phyloP scores from a whole-genome alignment of 2,888 invertebrate species.

The Dexiosoma caninum region DNA sequence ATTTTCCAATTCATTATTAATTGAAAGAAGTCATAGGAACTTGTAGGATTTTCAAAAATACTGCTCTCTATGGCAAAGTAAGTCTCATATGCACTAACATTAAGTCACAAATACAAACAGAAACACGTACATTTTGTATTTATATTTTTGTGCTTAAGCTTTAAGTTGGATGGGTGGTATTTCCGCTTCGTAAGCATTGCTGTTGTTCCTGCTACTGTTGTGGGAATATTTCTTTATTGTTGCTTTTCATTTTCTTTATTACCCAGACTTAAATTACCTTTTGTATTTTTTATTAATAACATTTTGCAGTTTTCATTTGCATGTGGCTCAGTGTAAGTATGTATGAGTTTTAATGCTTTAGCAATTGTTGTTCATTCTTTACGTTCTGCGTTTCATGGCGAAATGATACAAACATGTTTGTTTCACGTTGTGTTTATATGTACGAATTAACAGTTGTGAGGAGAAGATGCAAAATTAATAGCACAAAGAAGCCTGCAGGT shows the following conservation, averaged over 20 bases:
- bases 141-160: background rate
- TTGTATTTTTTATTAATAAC: slow-evolving; percentile 43
- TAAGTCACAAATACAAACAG: no score
- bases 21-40: background rate
- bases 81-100: no score
- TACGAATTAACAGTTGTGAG: slow-evolving; percentile 15
- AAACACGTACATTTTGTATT: background rate
- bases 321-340: background rate
- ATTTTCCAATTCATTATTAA: background rate
- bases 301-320: slow-evolving; percentile 35
- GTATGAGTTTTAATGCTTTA: background rate
- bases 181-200: background rate
- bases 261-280: slow-evolving; percentile 26
- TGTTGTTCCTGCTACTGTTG: background rate
- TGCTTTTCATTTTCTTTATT: slow-evolving; percentile 1
- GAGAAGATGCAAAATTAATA: slow-evolving; percentile 8
- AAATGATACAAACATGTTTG: slow-evolving; percentile 22
- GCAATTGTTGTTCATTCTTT: background rate
- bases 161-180: background rate
- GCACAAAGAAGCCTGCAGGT: background rate
- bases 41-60: no score
- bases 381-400: background rate
- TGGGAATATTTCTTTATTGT: background rate
- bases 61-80: no score
- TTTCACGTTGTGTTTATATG: slow-evolving; percentile 1